These are phyloP conservation scores for Spea hammondii DNA, from an alignment of 2,797 vertebrate genomes.

Conservation along the genomic window DNA sequence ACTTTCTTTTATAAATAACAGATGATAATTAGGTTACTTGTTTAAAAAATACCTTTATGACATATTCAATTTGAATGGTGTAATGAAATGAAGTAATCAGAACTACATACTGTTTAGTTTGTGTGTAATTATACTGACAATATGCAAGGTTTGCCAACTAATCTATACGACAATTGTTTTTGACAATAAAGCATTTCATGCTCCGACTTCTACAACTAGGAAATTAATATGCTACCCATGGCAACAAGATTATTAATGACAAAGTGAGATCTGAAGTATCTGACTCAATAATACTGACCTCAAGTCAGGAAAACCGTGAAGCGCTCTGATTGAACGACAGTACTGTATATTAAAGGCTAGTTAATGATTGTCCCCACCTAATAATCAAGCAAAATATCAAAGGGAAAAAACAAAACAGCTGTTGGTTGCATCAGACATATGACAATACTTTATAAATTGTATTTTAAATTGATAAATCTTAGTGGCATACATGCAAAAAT, in stretches of 20 bases:
- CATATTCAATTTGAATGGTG: too few relatives aligned
- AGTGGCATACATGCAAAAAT: too few relatives aligned
- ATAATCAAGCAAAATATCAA: too few relatives aligned
- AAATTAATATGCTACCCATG: conserved; percentile 12
- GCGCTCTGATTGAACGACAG: conserved; percentile 9
- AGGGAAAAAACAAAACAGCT: not conserved
- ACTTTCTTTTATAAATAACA: too few relatives aligned
- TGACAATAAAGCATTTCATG: not conserved
- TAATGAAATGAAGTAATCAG: too few relatives aligned
- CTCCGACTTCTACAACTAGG: not conserved
- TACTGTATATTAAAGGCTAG: not conserved
- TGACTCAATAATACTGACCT: conserved; percentile 17
- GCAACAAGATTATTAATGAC: not conserved
- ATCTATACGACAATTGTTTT: not conserved
- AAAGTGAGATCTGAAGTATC: conserved; percentile 16
- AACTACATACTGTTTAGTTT: too few relatives aligned
- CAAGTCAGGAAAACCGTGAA: conserved; percentile 6
- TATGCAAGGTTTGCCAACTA: too few relatives aligned
- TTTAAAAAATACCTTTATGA: too few relatives aligned
- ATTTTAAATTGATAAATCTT: too few relatives aligned
- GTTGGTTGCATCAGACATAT: not conserved
- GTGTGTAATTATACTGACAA: too few relatives aligned
- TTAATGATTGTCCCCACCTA: not conserved
- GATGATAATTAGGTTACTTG: too few relatives aligned
- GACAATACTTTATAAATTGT: too few relatives aligned